Evolutionary conservation across 2,888 invertebrate genomes (phyloP), one percentile per base, ranked within the genome.

Genomic region (Myopa tessellatipennis): DNA sequence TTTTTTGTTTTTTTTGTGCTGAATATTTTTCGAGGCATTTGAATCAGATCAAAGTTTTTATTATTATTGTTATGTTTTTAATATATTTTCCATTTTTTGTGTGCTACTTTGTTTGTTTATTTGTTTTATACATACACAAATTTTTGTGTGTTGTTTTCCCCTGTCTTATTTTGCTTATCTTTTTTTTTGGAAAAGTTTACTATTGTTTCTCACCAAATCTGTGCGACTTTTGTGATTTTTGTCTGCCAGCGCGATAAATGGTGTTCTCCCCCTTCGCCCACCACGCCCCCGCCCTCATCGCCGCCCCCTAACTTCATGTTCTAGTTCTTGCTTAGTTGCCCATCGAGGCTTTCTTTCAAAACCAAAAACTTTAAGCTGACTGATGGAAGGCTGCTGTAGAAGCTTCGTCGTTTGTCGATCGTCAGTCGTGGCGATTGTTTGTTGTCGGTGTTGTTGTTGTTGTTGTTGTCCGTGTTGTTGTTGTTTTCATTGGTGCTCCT

Each of bases 201-300:
- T 26, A 45, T 70, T 70, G 70, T 70, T 52, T 52, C 52, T 8
- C 26, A 61, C 4, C 36, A 58, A 58, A 61, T 67, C 72, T 76
- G 67, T 78, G 45, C 71, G 78, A 76, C 75, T 73, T 61, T 76
- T 63, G 68, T 70, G 68, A 38, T 76, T 55, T 40, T 70, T 26
- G 45, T 6, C 26, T 45, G 63, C 63, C 34, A 65, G 65, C 61
- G 71, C 74, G 60, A 60, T 63, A 58, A 61, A 58, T 76, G 45
- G 58, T 68, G 76, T 60, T 77, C 8, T 18, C 50, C 77, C 75
- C 77, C 61, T 65, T 75, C 76, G 71, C 69, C 67, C 60, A 36
- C 65, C 52, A 8, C 26, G 4, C 36, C 18, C 12, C 18, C n/a
- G 3, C 12, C 26, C 26, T 26, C n/a, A n/a, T 50, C 34, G 10